Conservation (phyloP, 2,113 vertebrate genomes). For the Myxocyprinus asiaticus region DNA sequence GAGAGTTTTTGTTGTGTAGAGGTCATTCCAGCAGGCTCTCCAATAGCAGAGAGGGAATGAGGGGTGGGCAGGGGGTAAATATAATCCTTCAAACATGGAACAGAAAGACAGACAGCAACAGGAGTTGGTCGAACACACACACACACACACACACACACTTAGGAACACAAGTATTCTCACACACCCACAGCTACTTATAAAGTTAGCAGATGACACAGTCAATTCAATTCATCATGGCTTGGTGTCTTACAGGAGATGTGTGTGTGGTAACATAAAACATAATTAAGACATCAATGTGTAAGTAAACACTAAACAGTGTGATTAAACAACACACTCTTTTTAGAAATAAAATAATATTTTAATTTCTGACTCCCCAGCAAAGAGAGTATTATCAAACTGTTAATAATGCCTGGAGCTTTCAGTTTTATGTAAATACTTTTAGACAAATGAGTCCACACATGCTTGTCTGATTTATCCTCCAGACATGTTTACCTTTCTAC, state of each 20-base stretch:
- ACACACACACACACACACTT: not conserved
- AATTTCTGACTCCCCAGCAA: no score
- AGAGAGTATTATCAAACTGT: not conserved
- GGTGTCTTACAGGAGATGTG: not conserved
- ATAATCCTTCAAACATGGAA: slow-evolving; percentile 64
- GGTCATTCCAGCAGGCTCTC: slow-evolving; percentile 55
- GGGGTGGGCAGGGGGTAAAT: slow-evolving; percentile 58
- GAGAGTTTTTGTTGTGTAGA: not conserved
- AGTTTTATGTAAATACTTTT: no score
- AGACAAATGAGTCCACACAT: not conserved
- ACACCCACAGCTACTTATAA: slow-evolving; percentile 15
- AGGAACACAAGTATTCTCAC: not conserved
- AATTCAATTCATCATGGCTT: not conserved
- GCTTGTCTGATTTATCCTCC: not conserved
- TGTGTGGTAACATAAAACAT: not conserved
- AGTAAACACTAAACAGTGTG: no score
- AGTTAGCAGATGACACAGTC: not conserved
- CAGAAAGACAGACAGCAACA: slow-evolving; percentile 71
- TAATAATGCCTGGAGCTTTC: no score
- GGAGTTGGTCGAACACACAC: slow-evolving; percentile 32
- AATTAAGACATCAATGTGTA: no score
- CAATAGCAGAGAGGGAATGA: slow-evolving; percentile 26
- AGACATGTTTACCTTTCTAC: not conserved
- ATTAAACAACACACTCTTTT: no score
- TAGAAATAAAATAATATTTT: no score